Evolutionary conservation across 2,113 vertebrate species (phyloP).

Genomic region (Chaetodon trifascialis): DNA sequence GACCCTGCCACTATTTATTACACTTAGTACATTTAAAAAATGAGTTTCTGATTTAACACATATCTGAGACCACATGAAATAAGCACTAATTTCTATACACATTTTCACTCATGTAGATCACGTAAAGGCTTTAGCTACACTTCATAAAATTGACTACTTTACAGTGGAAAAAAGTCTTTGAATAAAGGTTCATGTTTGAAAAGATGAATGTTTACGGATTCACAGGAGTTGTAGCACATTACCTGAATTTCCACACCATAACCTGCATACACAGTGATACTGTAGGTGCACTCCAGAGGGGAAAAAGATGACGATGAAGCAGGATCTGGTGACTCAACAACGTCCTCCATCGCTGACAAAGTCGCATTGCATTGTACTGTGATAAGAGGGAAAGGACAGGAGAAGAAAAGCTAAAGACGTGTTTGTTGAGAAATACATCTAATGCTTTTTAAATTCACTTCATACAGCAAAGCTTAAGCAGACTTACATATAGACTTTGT

Average conservation of each 20-base stretch:
- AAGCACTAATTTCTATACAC: too few species aligned
- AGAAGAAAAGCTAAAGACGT: conserved; percentile 14
- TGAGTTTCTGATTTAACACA: background rate
- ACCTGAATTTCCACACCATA: conserved; percentile 95
- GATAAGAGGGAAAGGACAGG: conserved; percentile 31
- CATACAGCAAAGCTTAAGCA: background rate
- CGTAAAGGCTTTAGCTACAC: too few species aligned
- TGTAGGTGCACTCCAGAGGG: conserved; percentile 91
- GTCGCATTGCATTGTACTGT: conserved; percentile 91
- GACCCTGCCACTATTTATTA: background rate
- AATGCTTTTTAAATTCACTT: background rate
- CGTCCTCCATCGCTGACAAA: conserved; percentile 89
- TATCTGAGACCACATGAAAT: background rate
- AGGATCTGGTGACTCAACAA: conserved; percentile 90
- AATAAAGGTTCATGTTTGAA: background rate
- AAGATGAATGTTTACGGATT: background rate
- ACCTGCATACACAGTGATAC: conserved; percentile 90
- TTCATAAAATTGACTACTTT: too few species aligned
- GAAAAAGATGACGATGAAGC: conserved; percentile 78
- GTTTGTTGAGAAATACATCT: background rate
- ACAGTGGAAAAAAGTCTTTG: too few species aligned
- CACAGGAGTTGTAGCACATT: background rate
- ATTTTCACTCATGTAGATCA: too few species aligned
- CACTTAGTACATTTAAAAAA: too few species aligned
- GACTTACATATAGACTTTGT: background rate